A percentile compares a stretch with the other conserved stretches of the same genome.
These are phyloP conservation scores for Acrossocheilus fasciatus DNA, from an alignment of 2,797 vertebrate species.

Conservation along the genomic window DNA sequence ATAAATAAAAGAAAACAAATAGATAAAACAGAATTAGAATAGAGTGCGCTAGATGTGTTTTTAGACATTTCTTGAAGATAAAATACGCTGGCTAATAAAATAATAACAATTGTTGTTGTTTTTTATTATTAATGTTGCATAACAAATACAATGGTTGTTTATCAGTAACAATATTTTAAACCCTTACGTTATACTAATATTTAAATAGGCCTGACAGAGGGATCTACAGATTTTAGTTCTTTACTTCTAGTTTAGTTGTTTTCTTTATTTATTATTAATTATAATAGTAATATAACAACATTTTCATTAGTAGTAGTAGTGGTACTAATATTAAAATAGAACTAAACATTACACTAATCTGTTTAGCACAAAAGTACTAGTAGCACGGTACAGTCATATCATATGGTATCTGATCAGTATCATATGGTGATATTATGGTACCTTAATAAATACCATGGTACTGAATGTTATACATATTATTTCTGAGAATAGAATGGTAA, in stretches of 20 bases:
- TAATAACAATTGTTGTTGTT: neutral
- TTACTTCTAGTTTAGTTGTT: neutral
- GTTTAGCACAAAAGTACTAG: neutral
- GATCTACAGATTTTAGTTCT: neutral
- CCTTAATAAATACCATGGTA: neutral
- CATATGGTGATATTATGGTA: neutral
- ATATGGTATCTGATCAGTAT: no score
- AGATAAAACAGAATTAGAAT: no score
- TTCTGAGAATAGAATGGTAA: neutral
- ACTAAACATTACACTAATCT: neutral
- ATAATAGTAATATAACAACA: neutral
- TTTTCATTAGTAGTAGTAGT: no score
- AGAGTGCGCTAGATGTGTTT: no score
- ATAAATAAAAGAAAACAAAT: no score
- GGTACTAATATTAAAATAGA: neutral
- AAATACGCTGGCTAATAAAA: neutral
- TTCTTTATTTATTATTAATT: neutral
- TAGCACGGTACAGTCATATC: neutral
- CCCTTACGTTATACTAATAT: neutral
- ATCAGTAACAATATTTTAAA: neutral
- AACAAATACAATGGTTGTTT: neutral
- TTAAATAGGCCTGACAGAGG: neutral
- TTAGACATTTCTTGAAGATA: neutral
- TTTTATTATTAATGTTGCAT: neutral
- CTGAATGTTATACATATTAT: neutral